Evolutionary conservation across 2,888 invertebrate genomes (phyloP), one percentile per base, ranked within the genome.

Genomic region (Rhaphigaster nebulosa): DNA sequence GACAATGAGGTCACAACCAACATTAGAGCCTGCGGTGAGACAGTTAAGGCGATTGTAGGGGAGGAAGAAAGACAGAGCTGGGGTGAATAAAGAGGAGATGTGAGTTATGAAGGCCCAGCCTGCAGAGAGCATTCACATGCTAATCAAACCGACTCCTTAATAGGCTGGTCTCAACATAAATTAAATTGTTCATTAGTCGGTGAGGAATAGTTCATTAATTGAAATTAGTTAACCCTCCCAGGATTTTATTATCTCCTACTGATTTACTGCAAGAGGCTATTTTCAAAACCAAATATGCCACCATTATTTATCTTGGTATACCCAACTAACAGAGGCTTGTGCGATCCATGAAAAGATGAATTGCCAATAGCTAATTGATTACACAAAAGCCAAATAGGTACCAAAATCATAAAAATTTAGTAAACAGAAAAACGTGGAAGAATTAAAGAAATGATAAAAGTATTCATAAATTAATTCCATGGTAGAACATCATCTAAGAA

Each of bases 91-190:
- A 88, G 88, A 88, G 88, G 54, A 88, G 89, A 50, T n/a, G 89
- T 89, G 89, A 89, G 50, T 89, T 89, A 89, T 89, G 89, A 76
- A 89, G 56, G 88, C 87, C 60, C 76, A 26, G 50, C 50, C 76
- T 38, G 60, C 41, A 41, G 29, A n/a, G 89, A 70, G 70, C 89
- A 89, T 89, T 89, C 89, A 89, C 89, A 89, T 89, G 89, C 89
- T 89, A 89, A 89, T 89, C 89, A 89, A 89, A 89, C 89, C 70
- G 76, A 34, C 84, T 89, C 70, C 76, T 76, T 89, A 89, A 89
- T 89, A 89, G 89, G 52, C 34, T 54, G 50, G 87, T 50, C 56
- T 34, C 56, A 38, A 54, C 84, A 84, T 84, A 84, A 84, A 84
- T 84, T 50, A 45, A 50, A 1, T 84, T 84, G 88, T 76, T 89